Evolutionary conservation across 53 echinoderm and acorn worm species (phyloP).

Genomic region (Luidia sarsii): DNA sequence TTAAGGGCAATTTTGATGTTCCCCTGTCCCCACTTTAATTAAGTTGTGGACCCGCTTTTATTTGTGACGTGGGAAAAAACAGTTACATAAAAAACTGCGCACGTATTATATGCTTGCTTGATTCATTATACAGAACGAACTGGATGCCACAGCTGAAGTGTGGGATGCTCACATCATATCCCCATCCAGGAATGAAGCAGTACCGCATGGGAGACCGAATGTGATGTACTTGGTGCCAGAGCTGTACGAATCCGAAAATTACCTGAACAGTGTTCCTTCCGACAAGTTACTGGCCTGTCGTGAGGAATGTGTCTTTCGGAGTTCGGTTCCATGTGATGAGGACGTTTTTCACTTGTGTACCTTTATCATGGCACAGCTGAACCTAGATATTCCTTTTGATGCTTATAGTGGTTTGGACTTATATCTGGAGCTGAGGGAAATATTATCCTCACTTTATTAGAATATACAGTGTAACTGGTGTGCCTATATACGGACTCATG

Average conservation of each 20-base stretch:
- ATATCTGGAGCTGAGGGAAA: not conserved
- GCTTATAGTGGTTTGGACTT: not conserved
- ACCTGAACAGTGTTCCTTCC: slow-evolving; percentile 13
- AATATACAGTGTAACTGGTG: no score
- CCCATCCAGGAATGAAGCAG: slow-evolving; percentile 31
- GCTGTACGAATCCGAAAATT: slow-evolving; percentile 38
- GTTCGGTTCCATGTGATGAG: slow-evolving; percentile 6
- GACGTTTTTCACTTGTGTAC: not conserved
- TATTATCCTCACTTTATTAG: not conserved
- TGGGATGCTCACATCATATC: slow-evolving; percentile 58
- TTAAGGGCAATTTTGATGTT: not conserved
- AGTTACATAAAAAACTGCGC: no score
- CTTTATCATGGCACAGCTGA: slow-evolving; percentile 1
- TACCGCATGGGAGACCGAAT: slow-evolving; percentile 40
- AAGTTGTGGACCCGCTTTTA: not conserved
- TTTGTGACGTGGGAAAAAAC: not conserved
- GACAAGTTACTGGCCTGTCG: not conserved
- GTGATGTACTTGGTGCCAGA: slow-evolving; percentile 28
- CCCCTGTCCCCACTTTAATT: not conserved
- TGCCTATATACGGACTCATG: no score
- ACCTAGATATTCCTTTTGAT: not conserved
- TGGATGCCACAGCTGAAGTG: slow-evolving; percentile 40
- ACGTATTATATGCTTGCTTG: not conserved
- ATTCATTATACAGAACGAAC: slow-evolving; percentile 45
- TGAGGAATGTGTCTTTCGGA: not conserved